Evolutionary conservation across 2,888 invertebrate species (phyloP), one percentile per base, ranked within the genome.

Genomic region (Rotaria macrura): DNA sequence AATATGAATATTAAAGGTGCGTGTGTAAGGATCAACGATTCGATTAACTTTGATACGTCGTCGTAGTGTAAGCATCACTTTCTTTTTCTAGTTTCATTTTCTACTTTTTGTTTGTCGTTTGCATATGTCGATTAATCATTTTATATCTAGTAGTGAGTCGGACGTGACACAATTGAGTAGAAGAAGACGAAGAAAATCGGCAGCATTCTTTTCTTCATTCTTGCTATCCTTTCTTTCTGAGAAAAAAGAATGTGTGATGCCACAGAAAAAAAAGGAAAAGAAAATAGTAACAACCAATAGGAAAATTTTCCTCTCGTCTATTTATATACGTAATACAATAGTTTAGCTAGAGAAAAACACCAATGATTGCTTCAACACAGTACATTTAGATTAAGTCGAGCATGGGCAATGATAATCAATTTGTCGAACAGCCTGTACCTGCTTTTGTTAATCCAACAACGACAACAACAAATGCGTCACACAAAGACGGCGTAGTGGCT

Each of bases 331-430:
- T 65, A 34, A 34, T 65, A 38, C 2, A 65, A 34, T 65, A 65
- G 20, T 6, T 20, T 65, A 65, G 65, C 65, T 14, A 65, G 65
- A 65, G 17, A 65, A 65, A 65, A 65, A 65, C 65, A 34, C 65
- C 65, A 65, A 65, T 65, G 65, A 65, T 34, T 65, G 6, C 20
- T 34, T 17, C 34, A 20, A 20, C 14, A 29, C 29, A 17, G 17
- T 65, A 34, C 38, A 12, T 65, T 65, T 65, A 65, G 65, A 65
- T 65, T 79, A 43, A 25, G 25, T 79, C 43, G 10, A 79, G 43
- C 9, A 79, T 79, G 79, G 79, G 79, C 14, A 79, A 79, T 79
- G 79, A 79, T 43, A 43, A 40, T 43, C 43, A 79, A 79, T 79
- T 79, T 40, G 25, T 79, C 14, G 79, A 79, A 40, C 79, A 79